Conservation (phyloP, 2,888 invertebrate genomes). For the Chrysolina americana region DNA sequence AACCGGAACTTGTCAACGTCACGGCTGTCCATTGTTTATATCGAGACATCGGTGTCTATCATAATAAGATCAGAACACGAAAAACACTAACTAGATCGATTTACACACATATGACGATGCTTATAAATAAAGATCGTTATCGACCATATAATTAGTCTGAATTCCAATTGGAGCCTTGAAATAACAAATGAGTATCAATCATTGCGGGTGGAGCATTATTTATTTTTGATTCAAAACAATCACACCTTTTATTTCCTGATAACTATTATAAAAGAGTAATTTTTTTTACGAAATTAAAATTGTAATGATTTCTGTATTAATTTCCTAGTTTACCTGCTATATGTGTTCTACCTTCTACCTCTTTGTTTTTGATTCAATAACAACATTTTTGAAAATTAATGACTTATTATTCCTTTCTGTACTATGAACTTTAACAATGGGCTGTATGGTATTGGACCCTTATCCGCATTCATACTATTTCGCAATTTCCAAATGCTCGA, state of each 20-base stretch:
- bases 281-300: no score
- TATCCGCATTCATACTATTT: no score
- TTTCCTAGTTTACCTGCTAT: no score
- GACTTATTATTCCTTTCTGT: no score
- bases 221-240: neutral
- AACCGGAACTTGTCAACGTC: conserved; percentile 11
- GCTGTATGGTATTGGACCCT: no score
- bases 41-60: neutral
- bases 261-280: no score
- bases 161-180: neutral
- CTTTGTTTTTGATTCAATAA: no score
- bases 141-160: neutral
- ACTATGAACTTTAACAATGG: no score
- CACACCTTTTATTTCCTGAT: neutral
- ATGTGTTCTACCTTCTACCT: no score
- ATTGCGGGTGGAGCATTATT: neutral
- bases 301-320: no score
- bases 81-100: neutral
- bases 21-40: conserved; percentile 1
- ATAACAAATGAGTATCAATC: neutral
- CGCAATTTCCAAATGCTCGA: no score
- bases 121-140: conserved; percentile 5
- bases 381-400: no score
- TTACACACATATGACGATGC: neutral
- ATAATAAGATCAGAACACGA: conserved; percentile 8